These are phyloP conservation scores for Potorous gilbertii DNA, from an alignment of 2,797 vertebrate species.

Conservation along the genomic window DNA sequence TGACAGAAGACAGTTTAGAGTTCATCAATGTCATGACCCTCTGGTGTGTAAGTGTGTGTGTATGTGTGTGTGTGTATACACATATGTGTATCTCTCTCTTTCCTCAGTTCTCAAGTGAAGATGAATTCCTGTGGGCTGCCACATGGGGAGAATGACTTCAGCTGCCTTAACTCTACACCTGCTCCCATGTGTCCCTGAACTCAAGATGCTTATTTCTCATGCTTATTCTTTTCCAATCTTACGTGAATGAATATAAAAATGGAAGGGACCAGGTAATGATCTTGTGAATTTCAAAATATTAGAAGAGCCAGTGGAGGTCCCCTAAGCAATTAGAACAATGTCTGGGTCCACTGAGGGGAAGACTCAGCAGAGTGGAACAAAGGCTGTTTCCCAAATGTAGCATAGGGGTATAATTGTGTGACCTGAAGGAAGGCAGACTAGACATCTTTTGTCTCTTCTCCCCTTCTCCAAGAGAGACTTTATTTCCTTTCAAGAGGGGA, in stretches of 20 bases:
- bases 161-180: not conserved
- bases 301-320: not conserved
- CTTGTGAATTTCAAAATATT: not conserved
- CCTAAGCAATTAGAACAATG: not conserved
- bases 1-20: not conserved
- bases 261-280: not conserved
- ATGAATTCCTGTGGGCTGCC: no score
- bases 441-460: not conserved
- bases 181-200: not conserved
- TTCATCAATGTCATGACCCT: not conserved
- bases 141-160: not conserved
- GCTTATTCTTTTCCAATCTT: not conserved
- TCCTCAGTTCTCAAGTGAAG: not conserved
- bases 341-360: not conserved
- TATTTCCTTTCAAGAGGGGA: not conserved
- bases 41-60: not conserved
- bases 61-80: not conserved
- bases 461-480: not conserved
- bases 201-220: not conserved
- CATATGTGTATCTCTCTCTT: not conserved
- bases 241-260: not conserved
- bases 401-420: not conserved
- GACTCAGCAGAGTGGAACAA: not conserved
- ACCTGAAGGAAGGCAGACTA: not conserved
- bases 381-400: not conserved